Base-by-base conservation (phyloP, 2,888 invertebrate species). In the Aleiodes alternator region DNA sequence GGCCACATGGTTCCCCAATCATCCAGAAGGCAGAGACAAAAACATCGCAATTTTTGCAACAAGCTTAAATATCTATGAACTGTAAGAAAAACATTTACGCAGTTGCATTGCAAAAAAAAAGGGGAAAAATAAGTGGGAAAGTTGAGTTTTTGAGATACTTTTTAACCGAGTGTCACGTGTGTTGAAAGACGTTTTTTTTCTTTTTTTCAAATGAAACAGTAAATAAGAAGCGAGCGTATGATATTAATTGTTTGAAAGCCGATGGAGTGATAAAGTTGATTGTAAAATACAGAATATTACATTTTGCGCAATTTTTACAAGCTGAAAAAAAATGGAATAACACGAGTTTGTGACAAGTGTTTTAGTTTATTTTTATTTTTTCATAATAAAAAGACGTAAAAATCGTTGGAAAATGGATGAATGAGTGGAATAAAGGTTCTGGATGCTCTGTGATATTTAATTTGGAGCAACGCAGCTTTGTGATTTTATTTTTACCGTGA, bases 1-100 rank as follows among this genome's bases (percentile, higher is more conserved):
- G 11, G 81, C 81, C 83, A 83, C 83, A 83, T 83, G 83, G 82
- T 82, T 78, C 74, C 78, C 77, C 80, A 79, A 76, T 76, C 69
- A 48, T 70, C 70, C 75, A 71, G 77, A 75, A 74, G 59, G 72
- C 73, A 72, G 68, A 66, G 43, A 72, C 72, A 78, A 79, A 81
- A 79, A 79, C 81, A 80, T 80, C 77, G 78, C 77, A 79, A 76
- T 78, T 76, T 80, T 79, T 73, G 23, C 72, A 57, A 76, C 43
- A 43, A 43, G 43, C 43, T 43, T 43, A 43, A 43, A 43, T 43
- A 43, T 43, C 43, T 43, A 71, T 71, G 72, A 68, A 73, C 68
- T 57, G 43, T 31, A 34, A 69, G 61, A 61, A 61, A 56, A 64
- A 68, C 72, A 80, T 78, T 81, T 81, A 77, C 81, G 81, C 81